Evolutionary conservation across 2,888 invertebrate species (phyloP), one percentile per base, ranked within the genome.

Genomic region (Pegoplata infirma): DNA sequence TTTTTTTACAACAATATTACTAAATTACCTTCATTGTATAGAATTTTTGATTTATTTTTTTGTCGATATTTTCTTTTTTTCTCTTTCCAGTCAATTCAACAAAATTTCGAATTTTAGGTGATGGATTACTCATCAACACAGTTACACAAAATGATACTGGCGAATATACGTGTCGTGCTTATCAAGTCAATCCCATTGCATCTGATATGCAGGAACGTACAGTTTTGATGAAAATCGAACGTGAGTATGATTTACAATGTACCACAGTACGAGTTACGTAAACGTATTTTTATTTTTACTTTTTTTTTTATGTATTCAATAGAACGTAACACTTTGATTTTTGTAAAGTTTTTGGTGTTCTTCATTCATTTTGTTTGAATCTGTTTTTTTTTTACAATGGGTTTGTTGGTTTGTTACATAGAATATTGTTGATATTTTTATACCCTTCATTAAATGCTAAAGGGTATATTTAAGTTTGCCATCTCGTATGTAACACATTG

Each of bases 81-180:
- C 23, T 63, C 44, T 75, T 71, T 74, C 64, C 83, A 85, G 86
- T 83, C 32, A 83, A 85, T 66, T 80, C 83, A 68, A 82, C 89
- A 25, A 91, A 91, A 85, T 91, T 90, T 83, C 86, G 88, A 78
- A 87, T 90, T 82, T 88, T 91, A 80, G 91, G 90, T 76, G 91
- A 92, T 85, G 92, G 92, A 76, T 89, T 92, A 81, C 87, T 90
- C 82, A 91, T 93, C 84, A 89, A 89, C 84, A 91, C 91, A 83
- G 91, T 92, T 71, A 90, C 90, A 44, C 89, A 91, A 81, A 89
- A 89, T 73, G 92, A 92, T 85, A 90, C 90, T 81, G 92, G 91
- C 82, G 90, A 90, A 82, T 93, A 92, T 88, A 90, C 90, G 82
- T 93, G 92, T 86, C 90, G 91, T 83, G 92, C 92, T 59, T 90